Conservation (phyloP, 2,113 vertebrate genomes). For the Pholis gunnellus region DNA sequence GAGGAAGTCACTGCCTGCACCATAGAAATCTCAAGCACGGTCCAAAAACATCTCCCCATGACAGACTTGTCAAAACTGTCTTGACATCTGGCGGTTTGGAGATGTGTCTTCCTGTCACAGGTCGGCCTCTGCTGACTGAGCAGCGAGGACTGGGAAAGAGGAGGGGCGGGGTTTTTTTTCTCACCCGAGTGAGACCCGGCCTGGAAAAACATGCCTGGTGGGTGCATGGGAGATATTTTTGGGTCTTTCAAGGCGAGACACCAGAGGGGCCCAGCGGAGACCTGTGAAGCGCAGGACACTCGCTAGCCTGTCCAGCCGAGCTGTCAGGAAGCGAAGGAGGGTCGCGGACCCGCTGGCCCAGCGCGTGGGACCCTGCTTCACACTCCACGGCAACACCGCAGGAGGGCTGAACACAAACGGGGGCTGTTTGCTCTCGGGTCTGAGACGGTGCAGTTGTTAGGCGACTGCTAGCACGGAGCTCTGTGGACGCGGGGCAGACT, state of each 20-base stretch:
- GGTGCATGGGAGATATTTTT: constrained; percentile 78
- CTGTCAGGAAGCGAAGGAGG: constrained; percentile 68
- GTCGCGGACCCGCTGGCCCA: constrained; percentile 71
- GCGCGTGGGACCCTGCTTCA: constrained; percentile 82
- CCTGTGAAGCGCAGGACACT: constrained; percentile 69
- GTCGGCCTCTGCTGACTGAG: constrained; percentile 75
- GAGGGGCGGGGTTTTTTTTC: constrained; percentile 62
- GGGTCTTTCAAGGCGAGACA: constrained; percentile 70
- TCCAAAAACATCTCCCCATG: constrained; percentile 44
- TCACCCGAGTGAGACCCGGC: constrained; percentile 76
- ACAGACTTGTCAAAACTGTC: constrained; percentile 67
- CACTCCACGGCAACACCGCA: constrained; percentile 77
- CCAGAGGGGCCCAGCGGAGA: constrained; percentile 57
- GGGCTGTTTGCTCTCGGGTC: constrained; percentile 80
- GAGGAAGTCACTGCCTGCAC: constrained; percentile 26
- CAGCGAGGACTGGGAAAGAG: constrained; percentile 66
- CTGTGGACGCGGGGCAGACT: constrained; percentile 1
- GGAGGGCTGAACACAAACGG: constrained; percentile 78
- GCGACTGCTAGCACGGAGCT: constrained; percentile 70
- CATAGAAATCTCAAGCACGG: constrained; percentile 36
- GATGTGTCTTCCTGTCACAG: constrained; percentile 75
- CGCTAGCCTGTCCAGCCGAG: constrained; percentile 62
- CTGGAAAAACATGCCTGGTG: constrained; percentile 78
- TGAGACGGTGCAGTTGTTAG: constrained; percentile 77
- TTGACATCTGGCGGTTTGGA: constrained; percentile 70